phyloP scores from a whole-genome alignment of 1,140 invertebrate species.

The Drosophila guanche region DNA sequence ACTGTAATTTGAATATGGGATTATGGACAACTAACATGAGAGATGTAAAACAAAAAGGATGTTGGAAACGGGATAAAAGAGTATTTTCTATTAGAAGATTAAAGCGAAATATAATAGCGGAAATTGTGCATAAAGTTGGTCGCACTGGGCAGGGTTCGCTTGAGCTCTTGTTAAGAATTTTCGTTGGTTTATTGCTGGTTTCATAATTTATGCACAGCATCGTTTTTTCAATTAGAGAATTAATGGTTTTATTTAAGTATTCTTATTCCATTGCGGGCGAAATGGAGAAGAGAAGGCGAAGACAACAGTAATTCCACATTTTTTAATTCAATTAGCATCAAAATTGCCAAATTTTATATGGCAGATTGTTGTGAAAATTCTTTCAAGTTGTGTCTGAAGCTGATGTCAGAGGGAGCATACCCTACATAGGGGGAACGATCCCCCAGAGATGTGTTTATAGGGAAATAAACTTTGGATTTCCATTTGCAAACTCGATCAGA shows the following conservation, averaged over 20 bases:
- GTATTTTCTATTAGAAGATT: too few species aligned
- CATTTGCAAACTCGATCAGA: conserved; percentile 23
- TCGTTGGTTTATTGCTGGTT: neutral
- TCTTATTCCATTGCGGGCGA: conserved; percentile 9
- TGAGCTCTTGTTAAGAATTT: neutral
- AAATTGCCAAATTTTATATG: conserved; percentile 12
- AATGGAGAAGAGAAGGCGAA: conserved; percentile 11
- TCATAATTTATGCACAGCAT: conserved; percentile 14
- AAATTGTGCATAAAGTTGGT: too few species aligned
- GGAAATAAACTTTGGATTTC: conserved; percentile 12
- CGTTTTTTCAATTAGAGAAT: conserved; percentile 45
- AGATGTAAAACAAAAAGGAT: neutral
- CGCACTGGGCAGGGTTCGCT: too few species aligned
- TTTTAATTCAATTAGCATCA: conserved; percentile 42
- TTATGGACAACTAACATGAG: neutral
- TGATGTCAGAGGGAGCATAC: neutral
- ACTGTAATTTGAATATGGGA: too few species aligned
- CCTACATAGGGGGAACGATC: too few species aligned
- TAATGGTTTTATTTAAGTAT: conserved; percentile 30
- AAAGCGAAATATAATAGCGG: too few species aligned
- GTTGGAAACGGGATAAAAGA: too few species aligned
- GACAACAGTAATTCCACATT: too few species aligned
- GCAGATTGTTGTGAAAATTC: conserved; percentile 14
- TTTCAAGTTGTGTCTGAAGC: neutral
- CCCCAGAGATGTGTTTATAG: too few species aligned